A percentile compares a stretch with the other conserved stretches of the same genome.
phyloP scores from a whole-genome alignment of 2,113 vertebrate species.

The Corythornis vintsioides region DNA sequence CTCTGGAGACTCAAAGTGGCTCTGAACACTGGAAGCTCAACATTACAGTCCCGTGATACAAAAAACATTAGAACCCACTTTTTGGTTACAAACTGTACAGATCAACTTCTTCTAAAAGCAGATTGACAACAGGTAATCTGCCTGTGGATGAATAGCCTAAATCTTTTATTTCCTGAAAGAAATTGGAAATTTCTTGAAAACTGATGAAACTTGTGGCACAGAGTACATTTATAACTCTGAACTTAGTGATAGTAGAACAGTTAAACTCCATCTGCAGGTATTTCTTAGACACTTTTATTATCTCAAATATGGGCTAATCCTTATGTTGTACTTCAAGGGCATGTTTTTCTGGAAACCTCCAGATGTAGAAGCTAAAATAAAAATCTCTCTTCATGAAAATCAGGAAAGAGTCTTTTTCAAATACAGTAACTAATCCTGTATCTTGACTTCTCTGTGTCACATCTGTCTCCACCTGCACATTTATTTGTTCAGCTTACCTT shows the following conservation, averaged over 20 bases:
- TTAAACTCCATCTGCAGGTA: too few species aligned
- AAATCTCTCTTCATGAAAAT: too few species aligned
- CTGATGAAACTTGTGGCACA: too few species aligned
- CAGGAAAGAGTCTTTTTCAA: neutral
- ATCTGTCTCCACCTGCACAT: neutral
- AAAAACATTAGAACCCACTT: neutral
- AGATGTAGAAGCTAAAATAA: too few species aligned
- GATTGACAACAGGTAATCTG: neutral
- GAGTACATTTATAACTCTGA: too few species aligned
- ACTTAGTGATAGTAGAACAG: too few species aligned
- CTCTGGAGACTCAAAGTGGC: neutral
- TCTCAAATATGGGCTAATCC: too few species aligned
- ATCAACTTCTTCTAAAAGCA: neutral
- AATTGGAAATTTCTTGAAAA: too few species aligned
- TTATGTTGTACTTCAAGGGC: too few species aligned
- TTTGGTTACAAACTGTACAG: neutral
- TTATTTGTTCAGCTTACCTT: neutral
- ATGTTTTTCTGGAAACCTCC: too few species aligned
- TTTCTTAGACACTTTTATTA: too few species aligned
- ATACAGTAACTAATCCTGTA: neutral
- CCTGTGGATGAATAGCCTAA: neutral
- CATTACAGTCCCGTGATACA: neutral
- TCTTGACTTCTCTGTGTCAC: neutral
- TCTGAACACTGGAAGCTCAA: neutral
- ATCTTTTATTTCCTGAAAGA: too few species aligned